phyloP scores from a whole-genome alignment of 2,797 vertebrate genomes.

The Poecilia gillii region DNA sequence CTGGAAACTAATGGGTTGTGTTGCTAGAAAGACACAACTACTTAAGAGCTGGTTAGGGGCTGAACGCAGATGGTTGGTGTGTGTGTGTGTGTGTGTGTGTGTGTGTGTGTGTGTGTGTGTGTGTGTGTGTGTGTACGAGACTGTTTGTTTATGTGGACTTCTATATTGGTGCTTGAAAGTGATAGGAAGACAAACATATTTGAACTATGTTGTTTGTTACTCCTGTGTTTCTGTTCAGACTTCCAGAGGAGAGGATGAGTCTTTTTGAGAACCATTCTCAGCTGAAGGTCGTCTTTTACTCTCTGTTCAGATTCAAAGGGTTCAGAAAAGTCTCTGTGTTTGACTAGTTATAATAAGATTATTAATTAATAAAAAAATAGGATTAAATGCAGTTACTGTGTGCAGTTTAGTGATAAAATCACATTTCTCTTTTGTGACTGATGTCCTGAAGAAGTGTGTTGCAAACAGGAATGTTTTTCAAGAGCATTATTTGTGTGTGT shows the following conservation, averaged over 20 bases:
- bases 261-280: constrained; percentile 18
- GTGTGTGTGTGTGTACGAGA: constrained; percentile 1
- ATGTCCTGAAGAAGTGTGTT: too few relatives aligned
- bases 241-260: constrained; percentile 1
- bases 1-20: constrained; percentile 64
- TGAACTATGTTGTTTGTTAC: constrained; percentile 29
- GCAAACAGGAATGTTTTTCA: too few relatives aligned
- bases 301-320: constrained; percentile 3
- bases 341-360: not conserved
- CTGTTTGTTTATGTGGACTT: not conserved
- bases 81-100: constrained; percentile 12
- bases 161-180: constrained; percentile 6
- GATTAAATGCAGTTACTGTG: too few relatives aligned
- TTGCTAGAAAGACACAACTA: constrained; percentile 65
- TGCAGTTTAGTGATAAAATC: too few relatives aligned
- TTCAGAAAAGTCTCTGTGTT: constrained; percentile 4
- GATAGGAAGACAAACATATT: constrained; percentile 9
- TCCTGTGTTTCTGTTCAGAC: constrained; percentile 22
- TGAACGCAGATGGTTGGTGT: constrained; percentile 47
- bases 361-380: too few relatives aligned
- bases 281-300: constrained; percentile 7
- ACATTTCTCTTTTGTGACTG: too few relatives aligned
- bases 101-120: constrained; percentile 5
- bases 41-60: constrained; percentile 63
- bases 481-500: too few relatives aligned